Evolutionary conservation across 2,113 vertebrate species (phyloP), one percentile per base, ranked within the genome.

Genomic region (Thymallus thymallus): DNA sequence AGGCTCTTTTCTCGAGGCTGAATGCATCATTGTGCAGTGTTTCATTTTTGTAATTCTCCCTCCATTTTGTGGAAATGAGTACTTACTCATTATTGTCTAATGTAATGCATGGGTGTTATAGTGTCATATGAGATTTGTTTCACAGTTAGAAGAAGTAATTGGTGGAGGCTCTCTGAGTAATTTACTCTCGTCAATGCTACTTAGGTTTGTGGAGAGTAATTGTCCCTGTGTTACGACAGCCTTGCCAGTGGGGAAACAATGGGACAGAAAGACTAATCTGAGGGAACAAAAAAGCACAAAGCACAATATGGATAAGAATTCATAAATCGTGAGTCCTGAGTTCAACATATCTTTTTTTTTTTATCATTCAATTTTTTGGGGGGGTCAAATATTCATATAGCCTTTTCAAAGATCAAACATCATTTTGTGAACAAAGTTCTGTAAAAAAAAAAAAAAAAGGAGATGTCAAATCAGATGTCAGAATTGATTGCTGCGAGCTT

Each of bases 51-150:
- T n/a, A 51, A 1, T 75, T 48, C 73, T 58, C 14, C 3, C 45
- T 82, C 81, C 80, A 56, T 73, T 51, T 81, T 81, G 74, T 62
- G 18, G 68, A 51, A 72, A 73, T 30, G 22, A 86, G 72, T 77
- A 79, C 81, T 74, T 74, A 76, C 85, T 90, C 81, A 89, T 91
- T 89, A 87, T 84, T 85, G 75, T 72, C 83, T 84, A 69, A 67
- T 80, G 89, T 80, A 77, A 86, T 87, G 77, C 77, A 78, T 75
- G 84, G 76, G 78, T 84, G 85, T 86, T 81, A 83, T 75, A 73
- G 79, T 86, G 87, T 87, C 88, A 86, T 84, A 89, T 87, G 78
- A 90, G 82, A 87, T 90, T 90, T 90, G 86, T 88, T 85, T 87
- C 88, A 83, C 76, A 85, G 84, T 85, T 86, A 85, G 74, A 75